These are phyloP conservation scores for Torymus tubicola DNA, from an alignment of 2,888 invertebrate genomes.

Conservation along the genomic window DNA sequence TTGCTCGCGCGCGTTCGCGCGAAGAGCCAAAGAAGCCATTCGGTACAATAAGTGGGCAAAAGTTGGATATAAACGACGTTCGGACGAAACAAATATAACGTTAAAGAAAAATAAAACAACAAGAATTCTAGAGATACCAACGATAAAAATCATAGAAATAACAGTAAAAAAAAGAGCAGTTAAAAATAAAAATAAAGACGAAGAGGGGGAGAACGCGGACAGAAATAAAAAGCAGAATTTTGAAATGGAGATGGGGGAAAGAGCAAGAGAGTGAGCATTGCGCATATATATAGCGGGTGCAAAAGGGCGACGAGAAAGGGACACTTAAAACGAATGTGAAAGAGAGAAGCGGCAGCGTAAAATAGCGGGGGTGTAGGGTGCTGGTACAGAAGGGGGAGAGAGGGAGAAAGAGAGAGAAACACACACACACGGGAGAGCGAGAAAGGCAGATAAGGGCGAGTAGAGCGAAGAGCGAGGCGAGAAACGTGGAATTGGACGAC, in stretches of 20 bases:
- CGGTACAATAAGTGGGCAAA: neutral
- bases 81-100: too few relatives aligned
- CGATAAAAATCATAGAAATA: too few relatives aligned
- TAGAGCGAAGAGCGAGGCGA: slow-evolving; percentile 5
- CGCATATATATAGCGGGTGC: neutral
- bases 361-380: slow-evolving; percentile 16
- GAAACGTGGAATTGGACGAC: slow-evolving; percentile 40
- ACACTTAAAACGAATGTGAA: slow-evolving; percentile 51
- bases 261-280: neutral
- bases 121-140: too few relatives aligned
- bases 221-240: too few relatives aligned
- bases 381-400: too few relatives aligned
- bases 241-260: neutral
- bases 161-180: too few relatives aligned
- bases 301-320: slow-evolving; percentile 50
- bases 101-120: too few relatives aligned
- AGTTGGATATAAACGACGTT: neutral
- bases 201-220: too few relatives aligned
- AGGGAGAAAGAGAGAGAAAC: too few relatives aligned
- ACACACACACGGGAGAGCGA: too few relatives aligned
- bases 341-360: slow-evolving; percentile 48
- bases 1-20: neutral
- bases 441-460: slow-evolving; percentile 34
- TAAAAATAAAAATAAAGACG: too few relatives aligned
- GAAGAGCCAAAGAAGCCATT: neutral